phyloP scores from a whole-genome alignment of 2,113 vertebrate species.

The Andinoacara biseriatus region DNA sequence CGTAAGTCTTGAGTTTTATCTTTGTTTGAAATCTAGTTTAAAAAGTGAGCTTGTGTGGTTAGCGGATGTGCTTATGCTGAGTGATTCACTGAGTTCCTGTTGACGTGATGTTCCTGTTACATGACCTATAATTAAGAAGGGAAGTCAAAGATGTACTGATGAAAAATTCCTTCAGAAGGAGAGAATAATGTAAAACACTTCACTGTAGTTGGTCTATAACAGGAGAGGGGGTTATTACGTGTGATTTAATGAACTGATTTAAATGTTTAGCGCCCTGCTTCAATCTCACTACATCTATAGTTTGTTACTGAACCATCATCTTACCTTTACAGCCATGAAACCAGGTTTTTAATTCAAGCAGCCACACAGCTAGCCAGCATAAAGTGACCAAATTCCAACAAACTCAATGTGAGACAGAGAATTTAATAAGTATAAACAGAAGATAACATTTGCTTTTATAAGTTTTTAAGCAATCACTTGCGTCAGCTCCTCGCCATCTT shows the following conservation, averaged over 20 bases:
- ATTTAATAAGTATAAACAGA: too few relatives aligned
- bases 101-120: slow-evolving; percentile 9
- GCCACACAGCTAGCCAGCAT: neutral
- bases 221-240: neutral
- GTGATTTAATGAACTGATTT: too few relatives aligned
- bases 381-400: neutral
- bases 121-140: neutral
- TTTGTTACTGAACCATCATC: too few relatives aligned
- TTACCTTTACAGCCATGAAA: too few relatives aligned
- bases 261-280: neutral
- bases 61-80: neutral
- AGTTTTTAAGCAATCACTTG: too few relatives aligned
- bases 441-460: too few relatives aligned
- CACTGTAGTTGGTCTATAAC: neutral
- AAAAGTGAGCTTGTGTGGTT: neutral
- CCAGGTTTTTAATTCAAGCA: neutral
- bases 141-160: slow-evolving; percentile 1
- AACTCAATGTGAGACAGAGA: neutral
- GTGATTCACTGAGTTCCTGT: slow-evolving; percentile 17
- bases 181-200: neutral
- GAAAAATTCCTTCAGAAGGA: neutral
- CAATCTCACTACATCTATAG: neutral
- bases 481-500: too few relatives aligned
- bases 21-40: neutral
- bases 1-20: slow-evolving; percentile 29